Conservation (phyloP, 2,113 vertebrate species). For the Turnix velox region DNA sequence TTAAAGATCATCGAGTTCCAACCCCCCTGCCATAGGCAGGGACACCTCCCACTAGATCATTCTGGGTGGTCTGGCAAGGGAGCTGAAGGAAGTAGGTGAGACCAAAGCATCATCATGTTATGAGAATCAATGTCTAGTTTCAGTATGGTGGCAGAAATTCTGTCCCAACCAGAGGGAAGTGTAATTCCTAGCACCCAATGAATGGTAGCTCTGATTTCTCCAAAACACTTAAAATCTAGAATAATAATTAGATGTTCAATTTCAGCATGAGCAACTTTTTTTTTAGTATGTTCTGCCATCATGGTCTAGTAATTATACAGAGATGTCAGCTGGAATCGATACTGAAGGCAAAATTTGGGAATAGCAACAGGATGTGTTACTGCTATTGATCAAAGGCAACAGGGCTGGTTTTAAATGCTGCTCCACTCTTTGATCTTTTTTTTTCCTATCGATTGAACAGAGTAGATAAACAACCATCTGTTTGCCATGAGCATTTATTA, state of each 20-base stretch:
- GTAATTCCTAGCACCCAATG: background rate
- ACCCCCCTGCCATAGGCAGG: too few species aligned
- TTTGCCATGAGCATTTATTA: background rate
- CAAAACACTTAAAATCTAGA: background rate
- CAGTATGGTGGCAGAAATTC: accelerated
- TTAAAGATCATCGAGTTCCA: too few species aligned
- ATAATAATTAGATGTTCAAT: background rate
- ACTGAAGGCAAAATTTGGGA: background rate
- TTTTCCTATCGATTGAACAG: background rate
- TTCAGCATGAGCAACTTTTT: background rate
- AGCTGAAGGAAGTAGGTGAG: background rate
- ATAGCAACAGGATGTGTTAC: background rate
- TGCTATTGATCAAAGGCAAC: slow-evolving; percentile 9
- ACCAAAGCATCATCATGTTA: accelerated
- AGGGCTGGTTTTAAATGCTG: slow-evolving; percentile 3
- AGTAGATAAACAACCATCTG: background rate
- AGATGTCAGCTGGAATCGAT: background rate
- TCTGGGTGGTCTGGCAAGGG: background rate
- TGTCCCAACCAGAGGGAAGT: background rate
- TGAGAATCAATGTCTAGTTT: background rate
- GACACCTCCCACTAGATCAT: too few species aligned
- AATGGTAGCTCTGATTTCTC: background rate
- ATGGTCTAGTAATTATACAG: background rate
- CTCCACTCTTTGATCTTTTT: background rate
- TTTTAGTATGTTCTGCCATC: background rate